phyloP scores from a whole-genome alignment of 92 coral and sea anemone species.

The Porites lobata region DNA sequence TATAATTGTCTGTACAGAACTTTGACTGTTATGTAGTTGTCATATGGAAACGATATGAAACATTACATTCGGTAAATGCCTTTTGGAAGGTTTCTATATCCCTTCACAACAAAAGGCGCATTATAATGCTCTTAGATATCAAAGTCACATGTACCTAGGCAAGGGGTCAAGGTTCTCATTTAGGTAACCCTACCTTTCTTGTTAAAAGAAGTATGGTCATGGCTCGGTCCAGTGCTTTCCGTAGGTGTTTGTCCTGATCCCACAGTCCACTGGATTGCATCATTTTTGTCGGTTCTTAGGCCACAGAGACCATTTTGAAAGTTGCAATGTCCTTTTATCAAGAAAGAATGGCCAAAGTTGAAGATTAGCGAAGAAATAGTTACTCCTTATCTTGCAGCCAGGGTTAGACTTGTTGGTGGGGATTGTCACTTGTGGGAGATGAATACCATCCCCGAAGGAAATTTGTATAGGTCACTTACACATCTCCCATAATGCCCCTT shows the following conservation, averaged over 20 bases:
- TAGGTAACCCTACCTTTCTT: conserved; percentile 8
- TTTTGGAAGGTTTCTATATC: too few species aligned
- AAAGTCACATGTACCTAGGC: neutral
- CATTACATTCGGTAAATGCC: too few species aligned
- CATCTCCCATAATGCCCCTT: too few species aligned
- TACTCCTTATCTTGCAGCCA: too few species aligned
- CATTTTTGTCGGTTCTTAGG: conserved; percentile 10
- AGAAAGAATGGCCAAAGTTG: neutral
- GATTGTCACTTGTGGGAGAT: too few species aligned
- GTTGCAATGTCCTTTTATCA: conserved; percentile 21
- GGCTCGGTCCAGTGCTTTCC: conserved; percentile 50
- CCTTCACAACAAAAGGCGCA: neutral
- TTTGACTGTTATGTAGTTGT: too few species aligned
- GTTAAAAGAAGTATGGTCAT: conserved; percentile 48
- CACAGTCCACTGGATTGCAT: conserved; percentile 32
- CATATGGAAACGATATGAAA: too few species aligned
- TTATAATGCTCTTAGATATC: neutral
- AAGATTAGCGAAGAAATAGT: neutral
- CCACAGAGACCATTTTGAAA: conserved; percentile 63
- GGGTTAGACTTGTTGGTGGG: too few species aligned
- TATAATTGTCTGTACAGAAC: too few species aligned
- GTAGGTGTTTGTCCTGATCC: conserved; percentile 50
- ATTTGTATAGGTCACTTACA: too few species aligned
- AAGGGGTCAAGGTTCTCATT: neutral
- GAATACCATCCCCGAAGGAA: too few species aligned